Base-by-base conservation (phyloP, 2,797 vertebrate species). In the Percopsis omiscomaycus region DNA sequence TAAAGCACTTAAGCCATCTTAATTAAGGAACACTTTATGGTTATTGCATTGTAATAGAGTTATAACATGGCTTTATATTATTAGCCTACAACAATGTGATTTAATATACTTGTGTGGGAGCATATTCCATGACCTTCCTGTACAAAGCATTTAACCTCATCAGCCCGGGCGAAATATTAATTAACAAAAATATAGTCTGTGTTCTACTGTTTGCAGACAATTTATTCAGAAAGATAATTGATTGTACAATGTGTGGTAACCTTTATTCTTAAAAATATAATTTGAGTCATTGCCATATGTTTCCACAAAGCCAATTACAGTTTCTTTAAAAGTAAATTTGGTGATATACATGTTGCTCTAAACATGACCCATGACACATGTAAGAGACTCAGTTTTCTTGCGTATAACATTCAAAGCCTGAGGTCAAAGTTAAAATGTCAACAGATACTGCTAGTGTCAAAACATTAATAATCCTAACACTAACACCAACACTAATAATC, bases 21-120 rank as follows among this genome's bases (percentile, higher is more conserved):
- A 64, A 77, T 76, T 63, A 52, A 52, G 44, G 49, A 54, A 61
- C 68, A 59, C 64, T 71, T 64, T 69, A 68, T 54, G 66, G 78
- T 74, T 73, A 80, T 66, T 69, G 76, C 64, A 59, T 73, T 78
- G 63, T 85, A 78, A 78, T 68, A n/a, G 55, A 66, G 16, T 72
- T 84, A 71, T 85, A 80, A 72, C 52, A 30, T 28, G 59, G 15
- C 59, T 78, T 75, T 78, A 71, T 72, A 74, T 67, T 64, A 74
- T 73, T 74, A 72, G 37, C 9, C 80, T 81, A 66, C 49, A 78
- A 71, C 58, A 70, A 47, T 47, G 61, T 47, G 55, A 79, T 54
- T 49, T 44, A 47, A 14, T 53, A 51, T 12, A 15, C 64, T 13
- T 29, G 45, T 3, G 3, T 52, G 4, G 58, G 37, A 73, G 55